Evolutionary conservation across 2,888 invertebrate species (phyloP).

Genomic region (Brenthis daphne): DNA sequence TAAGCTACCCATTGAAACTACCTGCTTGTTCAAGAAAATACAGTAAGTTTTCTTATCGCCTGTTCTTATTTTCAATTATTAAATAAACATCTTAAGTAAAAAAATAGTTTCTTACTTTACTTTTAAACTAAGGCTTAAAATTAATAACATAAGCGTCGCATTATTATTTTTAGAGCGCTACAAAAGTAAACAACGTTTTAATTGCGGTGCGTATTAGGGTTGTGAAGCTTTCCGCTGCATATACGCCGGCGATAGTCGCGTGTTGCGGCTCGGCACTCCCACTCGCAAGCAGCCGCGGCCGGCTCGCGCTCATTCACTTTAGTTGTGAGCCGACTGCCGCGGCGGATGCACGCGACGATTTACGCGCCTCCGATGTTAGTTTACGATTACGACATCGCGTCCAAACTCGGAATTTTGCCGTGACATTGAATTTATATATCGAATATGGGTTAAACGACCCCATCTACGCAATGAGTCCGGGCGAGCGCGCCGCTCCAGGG

Average conservation of each 20-base stretch:
- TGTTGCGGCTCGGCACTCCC: slow-evolving; percentile 70
- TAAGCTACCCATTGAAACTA: no score
- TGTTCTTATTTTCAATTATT: no score
- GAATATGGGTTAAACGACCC: slow-evolving; percentile 89
- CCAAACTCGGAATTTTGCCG: slow-evolving; percentile 71
- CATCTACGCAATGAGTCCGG: slow-evolving; percentile 75
- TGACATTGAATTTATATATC: slow-evolving; percentile 73
- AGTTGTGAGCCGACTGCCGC: slow-evolving; percentile 75
- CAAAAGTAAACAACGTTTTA: slow-evolving; percentile 76
- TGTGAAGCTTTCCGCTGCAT: slow-evolving; percentile 78
- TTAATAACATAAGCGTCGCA: slow-evolving; percentile 17
- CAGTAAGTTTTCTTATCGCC: neutral
- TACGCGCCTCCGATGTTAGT: slow-evolving; percentile 75
- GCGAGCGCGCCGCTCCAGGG: slow-evolving; percentile 80
- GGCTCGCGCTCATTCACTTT: slow-evolving; percentile 74
- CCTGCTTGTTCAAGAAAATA: neutral
- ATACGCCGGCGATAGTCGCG: slow-evolving; percentile 66
- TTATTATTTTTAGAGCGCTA: slow-evolving; percentile 47
- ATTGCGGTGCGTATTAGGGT: slow-evolving; percentile 76
- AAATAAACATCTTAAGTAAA: neutral
- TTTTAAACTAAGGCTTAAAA: slow-evolving; percentile 5
- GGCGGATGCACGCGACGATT: slow-evolving; percentile 68
- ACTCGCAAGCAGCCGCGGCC: slow-evolving; percentile 67
- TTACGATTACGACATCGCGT: slow-evolving; percentile 79
- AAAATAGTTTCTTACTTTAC: neutral